Evolutionary conservation across 2,113 vertebrate species (phyloP).

Genomic region (Electrona antarctica): DNA sequence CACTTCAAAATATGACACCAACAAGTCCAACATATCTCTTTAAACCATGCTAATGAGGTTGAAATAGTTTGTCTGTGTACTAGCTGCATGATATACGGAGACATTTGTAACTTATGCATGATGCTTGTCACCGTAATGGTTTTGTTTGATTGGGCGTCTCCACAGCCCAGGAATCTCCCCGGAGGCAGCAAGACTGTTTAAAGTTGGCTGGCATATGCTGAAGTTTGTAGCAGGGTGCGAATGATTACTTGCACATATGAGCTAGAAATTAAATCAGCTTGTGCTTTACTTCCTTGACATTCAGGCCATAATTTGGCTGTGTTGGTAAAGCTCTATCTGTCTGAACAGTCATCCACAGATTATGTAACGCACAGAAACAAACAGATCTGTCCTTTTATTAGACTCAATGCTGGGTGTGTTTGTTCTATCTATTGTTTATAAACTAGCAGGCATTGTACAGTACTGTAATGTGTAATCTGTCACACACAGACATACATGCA

Average conservation of each 20-base stretch:
- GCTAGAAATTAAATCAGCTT: conserved; percentile 12
- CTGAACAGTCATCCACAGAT: conserved; percentile 26
- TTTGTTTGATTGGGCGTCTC: not conserved
- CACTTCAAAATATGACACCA: not conserved
- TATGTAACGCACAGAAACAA: conserved; percentile 54
- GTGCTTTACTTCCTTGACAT: not conserved
- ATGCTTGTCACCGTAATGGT: too few species aligned
- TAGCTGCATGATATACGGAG: too few species aligned
- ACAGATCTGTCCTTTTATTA: conserved; percentile 45
- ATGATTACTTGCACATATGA: conserved; percentile 32
- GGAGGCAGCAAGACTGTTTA: not conserved
- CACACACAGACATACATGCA: conserved; percentile 24
- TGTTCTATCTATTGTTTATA: conserved; percentile 30
- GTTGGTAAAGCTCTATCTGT: conserved; percentile 9
- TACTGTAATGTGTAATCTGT: not conserved
- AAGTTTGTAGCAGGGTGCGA: conserved; percentile 13
- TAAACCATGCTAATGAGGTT: too few species aligned
- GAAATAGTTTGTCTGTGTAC: too few species aligned
- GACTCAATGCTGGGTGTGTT: conserved; percentile 37
- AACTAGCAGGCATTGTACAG: not conserved
- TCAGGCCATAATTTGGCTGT: conserved; percentile 1
- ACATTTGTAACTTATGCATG: too few species aligned
- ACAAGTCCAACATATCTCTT: not conserved
- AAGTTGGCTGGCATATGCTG: conserved; percentile 4
- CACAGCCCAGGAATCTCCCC: not conserved